phyloP scores from a whole-genome alignment of 2,797 vertebrate genomes.

The Xenopus petersii region DNA sequence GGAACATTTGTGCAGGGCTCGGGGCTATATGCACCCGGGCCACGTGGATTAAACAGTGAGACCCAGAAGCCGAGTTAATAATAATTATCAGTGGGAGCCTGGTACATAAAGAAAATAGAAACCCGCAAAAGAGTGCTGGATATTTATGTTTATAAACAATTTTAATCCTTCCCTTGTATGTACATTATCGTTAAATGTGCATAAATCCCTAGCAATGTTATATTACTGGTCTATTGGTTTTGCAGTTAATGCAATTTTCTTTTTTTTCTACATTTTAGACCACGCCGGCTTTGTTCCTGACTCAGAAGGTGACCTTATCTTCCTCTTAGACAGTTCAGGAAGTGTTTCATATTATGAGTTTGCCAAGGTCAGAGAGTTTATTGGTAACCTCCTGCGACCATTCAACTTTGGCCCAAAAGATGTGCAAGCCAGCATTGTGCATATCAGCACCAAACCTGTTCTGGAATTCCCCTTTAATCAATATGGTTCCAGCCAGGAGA shows the following conservation, averaged over 20 bases:
- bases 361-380: constrained; percentile 78
- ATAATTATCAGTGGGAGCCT: too few species aligned
- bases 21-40: too few species aligned
- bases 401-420: constrained; percentile 80
- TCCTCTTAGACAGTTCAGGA: constrained; percentile 90
- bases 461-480: constrained; percentile 82
- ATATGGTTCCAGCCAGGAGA: constrained; percentile 55
- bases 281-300: constrained; percentile 32
- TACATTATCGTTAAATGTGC: too few species aligned
- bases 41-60: too few species aligned
- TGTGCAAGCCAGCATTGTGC: constrained; percentile 83
- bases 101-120: too few species aligned
- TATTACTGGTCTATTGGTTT: too few species aligned
- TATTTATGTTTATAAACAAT: too few species aligned
- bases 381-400: constrained; percentile 79
- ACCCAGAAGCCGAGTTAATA: too few species aligned
- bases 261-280: constrained; percentile 46
- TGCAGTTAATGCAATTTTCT: not conserved
- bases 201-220: too few species aligned
- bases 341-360: constrained; percentile 91
- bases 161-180: too few species aligned
- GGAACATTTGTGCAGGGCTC: too few species aligned
- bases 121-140: too few species aligned
- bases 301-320: constrained; percentile 83
- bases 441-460: constrained; percentile 77